Conservation (phyloP, 2,113 vertebrate species). For the Nerophis lumbriciformis region DNA sequence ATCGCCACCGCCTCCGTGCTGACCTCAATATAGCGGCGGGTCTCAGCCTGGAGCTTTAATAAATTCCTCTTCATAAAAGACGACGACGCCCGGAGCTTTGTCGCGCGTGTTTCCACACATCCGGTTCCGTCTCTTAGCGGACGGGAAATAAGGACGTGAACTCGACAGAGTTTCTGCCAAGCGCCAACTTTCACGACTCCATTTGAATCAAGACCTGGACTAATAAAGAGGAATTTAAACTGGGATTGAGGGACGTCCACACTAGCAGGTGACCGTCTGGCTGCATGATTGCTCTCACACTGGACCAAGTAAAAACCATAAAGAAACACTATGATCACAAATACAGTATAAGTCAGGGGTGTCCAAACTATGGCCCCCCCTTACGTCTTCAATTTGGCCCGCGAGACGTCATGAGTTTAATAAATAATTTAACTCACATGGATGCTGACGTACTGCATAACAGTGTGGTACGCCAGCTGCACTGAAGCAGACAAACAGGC, state of each 20-base stretch:
- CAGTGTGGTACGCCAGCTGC: too few species aligned
- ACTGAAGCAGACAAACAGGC: too few species aligned
- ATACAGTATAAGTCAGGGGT: too few species aligned
- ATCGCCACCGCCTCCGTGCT: slow-evolving; percentile 36
- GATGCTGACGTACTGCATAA: too few species aligned
- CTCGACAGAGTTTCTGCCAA: background rate
- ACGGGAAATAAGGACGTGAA: slow-evolving; percentile 9
- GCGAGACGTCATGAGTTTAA: too few species aligned
- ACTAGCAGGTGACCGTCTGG: background rate
- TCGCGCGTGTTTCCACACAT: slow-evolving; percentile 17
- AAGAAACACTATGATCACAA: too few species aligned
- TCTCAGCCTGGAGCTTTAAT: slow-evolving; percentile 62
- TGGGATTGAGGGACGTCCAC: background rate
- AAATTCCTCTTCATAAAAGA: slow-evolving; percentile 65
- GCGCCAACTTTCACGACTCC: background rate
- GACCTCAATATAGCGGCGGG: slow-evolving; percentile 61
- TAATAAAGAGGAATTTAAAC: background rate
- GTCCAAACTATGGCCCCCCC: too few species aligned
- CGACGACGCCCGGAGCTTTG: slow-evolving; percentile 48
- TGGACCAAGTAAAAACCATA: too few species aligned
- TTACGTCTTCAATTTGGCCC: too few species aligned
- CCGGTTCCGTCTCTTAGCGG: background rate
- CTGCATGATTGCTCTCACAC: background rate
- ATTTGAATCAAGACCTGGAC: background rate
- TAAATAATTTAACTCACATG: too few species aligned